Conservation (phyloP, 2,797 vertebrate species). For the Poecile montanus region DNA sequence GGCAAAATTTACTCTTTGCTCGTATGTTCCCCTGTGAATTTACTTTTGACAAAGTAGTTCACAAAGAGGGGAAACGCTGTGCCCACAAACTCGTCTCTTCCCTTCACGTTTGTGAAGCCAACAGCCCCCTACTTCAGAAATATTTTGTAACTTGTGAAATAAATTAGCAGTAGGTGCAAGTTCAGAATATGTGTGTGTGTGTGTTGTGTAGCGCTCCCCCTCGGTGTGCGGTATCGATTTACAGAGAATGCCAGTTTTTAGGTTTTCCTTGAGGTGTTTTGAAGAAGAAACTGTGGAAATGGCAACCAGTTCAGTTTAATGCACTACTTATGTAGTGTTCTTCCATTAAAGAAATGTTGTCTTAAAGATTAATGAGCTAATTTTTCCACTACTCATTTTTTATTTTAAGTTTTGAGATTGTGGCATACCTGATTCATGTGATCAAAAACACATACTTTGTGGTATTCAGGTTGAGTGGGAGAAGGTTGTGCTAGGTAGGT, state of each 20-base stretch:
- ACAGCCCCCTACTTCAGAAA: conserved; percentile 63
- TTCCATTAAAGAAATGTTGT: conserved; percentile 62
- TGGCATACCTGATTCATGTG: conserved; percentile 59
- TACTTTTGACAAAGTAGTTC: conserved; percentile 74
- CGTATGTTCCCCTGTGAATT: conserved; percentile 74
- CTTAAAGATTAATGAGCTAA: conserved; percentile 65
- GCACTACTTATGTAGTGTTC: neutral
- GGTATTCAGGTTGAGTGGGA: conserved; percentile 66
- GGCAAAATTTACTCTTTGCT: conserved; percentile 76
- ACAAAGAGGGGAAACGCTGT: conserved; percentile 49
- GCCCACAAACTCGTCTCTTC: conserved; percentile 3
- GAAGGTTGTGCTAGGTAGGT: conserved; percentile 54
- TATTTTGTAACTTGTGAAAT: conserved; percentile 68
- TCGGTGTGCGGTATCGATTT: neutral
- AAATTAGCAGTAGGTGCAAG: conserved; percentile 62
- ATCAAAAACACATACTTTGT: conserved; percentile 56
- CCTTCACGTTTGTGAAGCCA: conserved; percentile 63
- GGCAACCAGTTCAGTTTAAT: neutral
- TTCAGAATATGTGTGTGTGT: neutral
- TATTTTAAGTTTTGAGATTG: conserved; percentile 41
- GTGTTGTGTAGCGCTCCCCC: neutral
- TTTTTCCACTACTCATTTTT: conserved; percentile 44
- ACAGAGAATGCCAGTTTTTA: neutral
- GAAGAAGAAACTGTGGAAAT: conserved; percentile 39
- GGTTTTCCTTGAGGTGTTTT: neutral